Evolutionary conservation across 2,888 invertebrate species (phyloP), one percentile per base, ranked within the genome.

Genomic region (Caenorhabditis zanzibari): DNA sequence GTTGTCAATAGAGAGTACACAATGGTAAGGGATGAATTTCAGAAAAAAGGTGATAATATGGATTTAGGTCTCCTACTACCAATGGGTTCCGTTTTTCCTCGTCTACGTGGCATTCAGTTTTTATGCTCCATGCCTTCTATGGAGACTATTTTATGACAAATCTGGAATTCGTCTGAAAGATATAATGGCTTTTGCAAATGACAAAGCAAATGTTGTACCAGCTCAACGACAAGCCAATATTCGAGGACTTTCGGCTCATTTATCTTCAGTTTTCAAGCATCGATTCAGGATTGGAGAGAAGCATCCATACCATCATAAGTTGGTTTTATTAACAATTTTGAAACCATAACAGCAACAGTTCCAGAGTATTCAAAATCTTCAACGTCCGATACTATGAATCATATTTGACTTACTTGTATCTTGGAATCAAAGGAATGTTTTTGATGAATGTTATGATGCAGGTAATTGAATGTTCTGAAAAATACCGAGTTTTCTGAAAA

Each of bases 31-130:
- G 12, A 28, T 32, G n/a, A 28, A 14, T n/a, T n/a, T n/a, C n/a
- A n/a, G 10, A 38, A 2, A 38, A 6, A 38, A 38, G 4, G 32
- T 6, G 32, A 32, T 32, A 32, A 38, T 38, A 63, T 16, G n/a
- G n/a, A n/a, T 66, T 16, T 44, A 82, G 85, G 86, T 91, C 28
- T 89, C 91, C 54, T 91, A 91, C 72, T 91, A 91, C 74, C 91
- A 91, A 85, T 90, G 90, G 90, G 88, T 89, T 1, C 92, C 92
- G 2, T 92, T 92, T 85, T 92, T 92, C 82, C 88, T 92, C n/a
- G 91, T 93, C 41, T 84, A 90, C 66, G 92, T 92, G 82, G 93
- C 93, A 3, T 88, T 93, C 68, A 86, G 90, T 77, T 93, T 93
- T 88, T 92, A 92, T 75, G 82, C 92, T 14, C 93, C 93, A 5